Evolutionary conservation across 2,797 vertebrate species (phyloP).

Genomic region (Allobates femoralis): DNA sequence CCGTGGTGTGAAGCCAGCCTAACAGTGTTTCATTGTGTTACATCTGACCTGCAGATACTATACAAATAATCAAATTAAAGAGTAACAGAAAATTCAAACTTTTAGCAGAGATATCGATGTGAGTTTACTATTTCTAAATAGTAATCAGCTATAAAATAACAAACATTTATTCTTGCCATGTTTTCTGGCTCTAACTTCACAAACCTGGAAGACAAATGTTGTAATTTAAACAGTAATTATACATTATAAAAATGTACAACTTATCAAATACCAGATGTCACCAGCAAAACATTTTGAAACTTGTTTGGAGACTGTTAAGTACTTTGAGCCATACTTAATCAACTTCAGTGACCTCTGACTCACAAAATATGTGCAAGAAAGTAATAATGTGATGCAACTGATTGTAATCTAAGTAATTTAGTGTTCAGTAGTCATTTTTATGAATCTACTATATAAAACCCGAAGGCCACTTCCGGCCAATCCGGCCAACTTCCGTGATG

Average conservation of each 20-base stretch:
- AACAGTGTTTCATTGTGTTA: not conserved
- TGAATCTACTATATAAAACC: no score
- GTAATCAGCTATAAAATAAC: not conserved
- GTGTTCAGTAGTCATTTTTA: not conserved
- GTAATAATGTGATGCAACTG: conserved; percentile 30
- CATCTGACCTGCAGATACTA: not conserved
- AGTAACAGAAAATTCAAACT: not conserved
- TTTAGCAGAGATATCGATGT: not conserved
- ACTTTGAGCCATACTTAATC: conserved; percentile 42
- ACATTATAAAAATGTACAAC: conserved; percentile 15
- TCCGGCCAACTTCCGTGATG: no score
- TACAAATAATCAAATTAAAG: not conserved
- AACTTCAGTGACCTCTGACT: conserved; percentile 45
- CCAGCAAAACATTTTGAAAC: conserved; percentile 48
- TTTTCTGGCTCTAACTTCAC: conserved; percentile 19
- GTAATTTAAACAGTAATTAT: conserved; percentile 16
- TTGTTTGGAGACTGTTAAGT: conserved; percentile 30
- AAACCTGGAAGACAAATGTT: conserved; percentile 25
- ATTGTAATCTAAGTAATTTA: conserved; percentile 33
- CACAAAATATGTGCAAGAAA: conserved; percentile 30
- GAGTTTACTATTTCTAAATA: not conserved
- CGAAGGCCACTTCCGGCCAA: no score
- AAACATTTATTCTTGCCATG: not conserved
- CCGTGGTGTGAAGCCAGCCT: no score
- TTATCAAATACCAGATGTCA: conserved; percentile 46